Base-by-base conservation (phyloP, 1,140 invertebrate species). In the Bombus difficillimus region DNA sequence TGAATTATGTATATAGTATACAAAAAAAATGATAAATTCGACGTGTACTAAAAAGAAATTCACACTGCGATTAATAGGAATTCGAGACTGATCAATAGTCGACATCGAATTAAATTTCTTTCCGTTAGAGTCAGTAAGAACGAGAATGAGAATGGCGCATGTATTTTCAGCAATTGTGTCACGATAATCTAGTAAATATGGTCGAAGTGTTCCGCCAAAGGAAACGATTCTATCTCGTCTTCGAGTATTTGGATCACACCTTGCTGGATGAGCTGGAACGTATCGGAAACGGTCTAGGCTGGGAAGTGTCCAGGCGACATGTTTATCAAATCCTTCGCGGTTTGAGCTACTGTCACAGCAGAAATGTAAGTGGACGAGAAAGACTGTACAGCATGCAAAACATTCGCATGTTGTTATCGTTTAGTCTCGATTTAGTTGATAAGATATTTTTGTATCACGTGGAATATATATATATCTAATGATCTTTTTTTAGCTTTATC, bases 171-270 rank as follows among this genome's bases (percentile, higher is more conserved):
- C 97, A 97, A 96, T 96, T 98, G 68, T 97, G 97, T 15, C 98
- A 99, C 93, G 98, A 98, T 90, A 98, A 99, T 95, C 94, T 99
- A 47, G 98, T 99, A 47, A 98, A 98, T 91, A 96, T 99, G 95
- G 97, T 98, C 78, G 98, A 98, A 94, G 98, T 98, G 68, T 99
- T 99, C 94, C 96, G 98, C 37, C 95, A 97, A 64, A 97, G 97
- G 93, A 97, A 97, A 91, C 96, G 98, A 41, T 97, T 98, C 89
- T 98, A 98, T 93, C 95, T 99, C 25, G 98, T 99, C 0, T 98
- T 98, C 94, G 98, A 99, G 92, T 98, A 97, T 94, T 95, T 98
- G 88, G 98, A 98, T 93, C 97, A 98, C 91, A 98, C 98, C 1
- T 96, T 98, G 28, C 95, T 98, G 41, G 97, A 98, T 91, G 97